Conservation (phyloP, 2,888 invertebrate genomes). For the Apoda limacodes region DNA sequence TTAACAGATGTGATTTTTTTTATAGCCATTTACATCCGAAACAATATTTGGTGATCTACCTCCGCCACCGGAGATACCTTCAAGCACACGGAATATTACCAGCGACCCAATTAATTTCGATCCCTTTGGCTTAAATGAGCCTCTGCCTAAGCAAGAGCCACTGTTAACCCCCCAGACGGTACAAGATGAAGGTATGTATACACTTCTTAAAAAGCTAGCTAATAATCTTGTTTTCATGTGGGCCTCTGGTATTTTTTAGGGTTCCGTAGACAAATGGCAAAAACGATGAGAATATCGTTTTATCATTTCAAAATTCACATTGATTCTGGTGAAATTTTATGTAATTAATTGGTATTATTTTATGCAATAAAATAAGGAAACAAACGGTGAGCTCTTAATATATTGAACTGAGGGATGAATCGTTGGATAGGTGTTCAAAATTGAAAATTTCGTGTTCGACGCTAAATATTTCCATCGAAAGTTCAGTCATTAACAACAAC, state of each 20-base stretch:
- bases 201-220: no score
- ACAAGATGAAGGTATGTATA: constrained; percentile 49
- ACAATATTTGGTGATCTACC: constrained; percentile 52
- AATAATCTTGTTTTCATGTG: no score
- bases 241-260: no score
- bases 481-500: no score
- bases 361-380: neutral
- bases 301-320: no score
- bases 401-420: no score
- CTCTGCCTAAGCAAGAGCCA: constrained; percentile 51
- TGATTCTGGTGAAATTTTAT: neutral
- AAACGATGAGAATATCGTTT: no score
- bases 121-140: constrained; percentile 72
- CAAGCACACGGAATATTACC: constrained; percentile 21
- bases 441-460: no score
- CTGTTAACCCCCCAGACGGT: constrained; percentile 43
- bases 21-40: constrained; percentile 40
- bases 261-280: no score
- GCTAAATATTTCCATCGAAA: no score
- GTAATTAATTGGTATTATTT: neutral
- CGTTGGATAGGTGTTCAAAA: no score
- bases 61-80: constrained; percentile 30
- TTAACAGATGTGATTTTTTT: constrained; percentile 2
- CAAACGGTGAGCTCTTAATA: neutral
- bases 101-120: constrained; percentile 67